Base-by-base conservation (phyloP, 2,888 invertebrate genomes). In the Aphodius granarius region DNA sequence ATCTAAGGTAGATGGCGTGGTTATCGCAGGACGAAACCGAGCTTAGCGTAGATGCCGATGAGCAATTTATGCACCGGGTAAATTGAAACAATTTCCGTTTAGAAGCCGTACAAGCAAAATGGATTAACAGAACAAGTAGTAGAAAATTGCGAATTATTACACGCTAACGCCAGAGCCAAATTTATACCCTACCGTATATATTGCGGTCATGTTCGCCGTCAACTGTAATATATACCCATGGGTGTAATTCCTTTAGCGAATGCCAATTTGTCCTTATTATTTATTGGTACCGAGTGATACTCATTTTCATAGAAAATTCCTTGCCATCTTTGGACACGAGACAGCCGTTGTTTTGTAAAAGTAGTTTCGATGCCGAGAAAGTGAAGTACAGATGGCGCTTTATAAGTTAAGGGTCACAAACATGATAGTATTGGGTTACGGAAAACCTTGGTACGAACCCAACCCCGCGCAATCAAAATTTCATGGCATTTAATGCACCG, bases 401-500 rank as follows among this genome's bases (percentile, higher is more conserved):
- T n/a, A n/a, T n/a, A n/a, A n/a, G n/a, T n/a, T n/a, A n/a, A n/a
- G n/a, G n/a, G 43, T 1, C 43, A 43, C 13, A 6, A 43, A 3
- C 43, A 0, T 43, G 43, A 43, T 13, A 3, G 43, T 43, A 43
- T 43, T 43, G 71, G 71, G 76, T 80, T 77, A 80, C 79, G 78
- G 80, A 79, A 81, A 82, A 81, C 83, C 83, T 82, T 86, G 43
- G 43, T 43, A 43, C 43, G 43, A 9, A 43, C 43, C n/a, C 43
- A 13, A 1, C 43, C 43, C 9, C 85, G 86, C 86, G 85, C 84
- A 86, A 68, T 68, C 22, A 68, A 68, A 86, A 86, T 85, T 86
- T 85, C 85, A 86, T 85, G 86, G 85, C 82, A 85, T 86, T 86
- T 86, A 86, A 86, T 86, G 86, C 86, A 86, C 86, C 86, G 83